Conservation (phyloP, 30 jellyfish, hydroid and myxozoan species). For the Aurelia aurita complex sp. Pacific region DNA sequence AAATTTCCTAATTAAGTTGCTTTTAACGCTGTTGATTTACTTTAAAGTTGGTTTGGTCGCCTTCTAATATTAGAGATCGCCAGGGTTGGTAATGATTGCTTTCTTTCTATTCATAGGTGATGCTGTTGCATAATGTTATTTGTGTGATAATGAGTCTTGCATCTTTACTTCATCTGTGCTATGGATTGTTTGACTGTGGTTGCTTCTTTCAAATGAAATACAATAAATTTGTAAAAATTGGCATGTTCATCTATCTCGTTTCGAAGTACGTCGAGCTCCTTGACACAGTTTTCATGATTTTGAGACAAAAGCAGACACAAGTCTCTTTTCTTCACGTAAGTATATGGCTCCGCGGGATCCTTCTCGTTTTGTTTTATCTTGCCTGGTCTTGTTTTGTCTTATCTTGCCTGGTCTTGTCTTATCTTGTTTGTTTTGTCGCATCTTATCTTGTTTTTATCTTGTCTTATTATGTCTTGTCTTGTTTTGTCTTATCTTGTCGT, state of each 20-base stretch:
- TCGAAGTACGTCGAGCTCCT: constrained; percentile 87
- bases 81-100: no score
- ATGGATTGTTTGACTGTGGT: constrained; percentile 62
- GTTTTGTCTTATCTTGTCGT: no score
- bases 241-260: constrained; percentile 56
- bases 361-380: no score
- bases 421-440: no score
- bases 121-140: constrained; percentile 66
- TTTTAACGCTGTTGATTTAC: no score
- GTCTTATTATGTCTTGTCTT: no score
- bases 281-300: constrained; percentile 88
- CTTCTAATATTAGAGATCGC: no score
- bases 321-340: constrained; percentile 88
- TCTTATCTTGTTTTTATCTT: no score
- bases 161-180: constrained; percentile 29
- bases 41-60: no score
- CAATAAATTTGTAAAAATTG: constrained; percentile 24
- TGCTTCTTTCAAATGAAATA: constrained; percentile 57
- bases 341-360: neutral
- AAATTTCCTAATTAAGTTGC: no score
- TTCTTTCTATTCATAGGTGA: constrained; percentile 33
- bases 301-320: constrained; percentile 87
- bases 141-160: constrained; percentile 71
- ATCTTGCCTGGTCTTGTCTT: no score
- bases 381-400: no score